Conservation (phyloP, 2,888 invertebrate genomes). For the Drosophila algonquin region DNA sequence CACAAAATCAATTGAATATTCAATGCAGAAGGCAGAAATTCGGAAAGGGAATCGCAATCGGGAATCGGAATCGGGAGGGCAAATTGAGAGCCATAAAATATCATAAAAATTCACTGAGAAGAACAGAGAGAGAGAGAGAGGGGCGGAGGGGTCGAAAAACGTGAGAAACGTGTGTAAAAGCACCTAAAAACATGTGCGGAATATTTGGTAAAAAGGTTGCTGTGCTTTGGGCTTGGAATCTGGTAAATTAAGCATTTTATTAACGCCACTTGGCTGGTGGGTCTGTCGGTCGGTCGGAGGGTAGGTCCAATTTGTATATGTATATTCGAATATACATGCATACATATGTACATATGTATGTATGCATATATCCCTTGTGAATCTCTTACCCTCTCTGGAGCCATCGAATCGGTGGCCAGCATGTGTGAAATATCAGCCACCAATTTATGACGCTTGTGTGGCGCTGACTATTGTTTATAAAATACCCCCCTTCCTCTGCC, state of each 20-base stretch:
- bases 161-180: conserved; percentile 10
- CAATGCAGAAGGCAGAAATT: conserved; percentile 20
- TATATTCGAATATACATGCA: background rate
- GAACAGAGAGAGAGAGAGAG: background rate
- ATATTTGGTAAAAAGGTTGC: conserved; percentile 42
- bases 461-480: conserved; percentile 64
- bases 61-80: background rate
- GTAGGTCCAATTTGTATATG: too few relatives aligned
- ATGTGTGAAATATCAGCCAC: conserved; percentile 74
- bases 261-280: conserved; percentile 50
- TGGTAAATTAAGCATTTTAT: conserved; percentile 77
- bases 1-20: conserved; percentile 30
- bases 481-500: conserved; percentile 19
- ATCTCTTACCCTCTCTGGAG: conserved; percentile 7
- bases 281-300: conserved; percentile 16
- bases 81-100: conserved; percentile 53
- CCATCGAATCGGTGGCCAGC: conserved; percentile 47
- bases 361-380: background rate
- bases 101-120: conserved; percentile 51
- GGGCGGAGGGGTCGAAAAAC: background rate
- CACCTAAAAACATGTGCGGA: conserved; percentile 11
- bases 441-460: conserved; percentile 73
- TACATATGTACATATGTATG: conserved; percentile 6
- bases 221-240: conserved; percentile 9
- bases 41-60: background rate